Percentiles rank a stretch among this genome's conserved stretches.
phyloP scores from a whole-genome alignment of 1,140 invertebrate species.

The Cataglyphis hispanica region DNA sequence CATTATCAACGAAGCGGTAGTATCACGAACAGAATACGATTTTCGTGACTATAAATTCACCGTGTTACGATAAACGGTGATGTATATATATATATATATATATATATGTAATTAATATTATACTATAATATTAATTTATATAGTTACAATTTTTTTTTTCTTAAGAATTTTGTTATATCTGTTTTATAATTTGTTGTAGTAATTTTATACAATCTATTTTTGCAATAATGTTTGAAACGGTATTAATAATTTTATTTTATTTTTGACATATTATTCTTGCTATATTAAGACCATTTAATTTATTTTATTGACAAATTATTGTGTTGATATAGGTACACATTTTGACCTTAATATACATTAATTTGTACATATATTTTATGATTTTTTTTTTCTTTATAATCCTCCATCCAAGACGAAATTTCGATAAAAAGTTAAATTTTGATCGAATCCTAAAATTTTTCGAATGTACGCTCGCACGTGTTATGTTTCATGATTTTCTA shows the following conservation, averaged over 20 bases:
- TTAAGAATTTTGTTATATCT: too few relatives aligned
- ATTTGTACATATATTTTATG: neutral
- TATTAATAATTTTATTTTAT: too few relatives aligned
- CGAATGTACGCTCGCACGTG: too few relatives aligned
- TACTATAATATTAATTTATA: neutral
- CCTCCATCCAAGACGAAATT: too few relatives aligned
- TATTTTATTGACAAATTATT: neutral
- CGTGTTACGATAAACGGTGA: neutral
- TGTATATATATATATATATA: neutral
- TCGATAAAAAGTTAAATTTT: too few relatives aligned
- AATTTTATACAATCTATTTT: neutral
- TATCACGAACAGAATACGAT: neutral
- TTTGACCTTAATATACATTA: neutral
- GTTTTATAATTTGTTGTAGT: too few relatives aligned
- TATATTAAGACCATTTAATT: neutral
- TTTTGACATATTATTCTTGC: too few relatives aligned
- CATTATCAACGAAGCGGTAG: constrained; percentile 2
- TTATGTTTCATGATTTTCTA: too few relatives aligned
- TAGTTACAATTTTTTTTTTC: too few relatives aligned
- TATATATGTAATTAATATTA: neutral
- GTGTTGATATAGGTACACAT: too few relatives aligned
- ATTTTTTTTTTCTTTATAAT: too few relatives aligned
- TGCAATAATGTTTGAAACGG: neutral
- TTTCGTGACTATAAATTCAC: neutral
- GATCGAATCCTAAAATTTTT: too few relatives aligned